Conservation (phyloP, 2,797 vertebrate genomes). For the Mormyrops attenuatus region DNA sequence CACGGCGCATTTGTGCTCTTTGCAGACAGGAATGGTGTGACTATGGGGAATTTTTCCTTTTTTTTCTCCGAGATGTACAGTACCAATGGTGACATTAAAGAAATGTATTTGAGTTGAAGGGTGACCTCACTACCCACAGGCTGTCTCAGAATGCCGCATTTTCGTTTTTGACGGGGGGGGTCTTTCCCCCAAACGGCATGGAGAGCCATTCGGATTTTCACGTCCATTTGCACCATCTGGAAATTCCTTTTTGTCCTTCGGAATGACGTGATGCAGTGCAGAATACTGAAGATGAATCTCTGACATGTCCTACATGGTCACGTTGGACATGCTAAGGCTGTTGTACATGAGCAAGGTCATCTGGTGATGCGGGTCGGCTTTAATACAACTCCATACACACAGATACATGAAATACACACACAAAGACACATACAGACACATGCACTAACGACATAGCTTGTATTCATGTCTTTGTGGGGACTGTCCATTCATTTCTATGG, state of each 20-base stretch:
- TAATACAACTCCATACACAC: slow-evolving; percentile 12
- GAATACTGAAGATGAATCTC: neutral
- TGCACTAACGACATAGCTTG: slow-evolving; percentile 12
- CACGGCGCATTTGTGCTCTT: neutral
- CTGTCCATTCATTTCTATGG: neutral
- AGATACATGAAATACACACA: neutral
- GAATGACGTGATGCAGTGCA: neutral
- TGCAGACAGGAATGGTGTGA: neutral
- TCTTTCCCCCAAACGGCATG: neutral
- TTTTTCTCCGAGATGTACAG: neutral
- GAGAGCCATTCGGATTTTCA: neutral
- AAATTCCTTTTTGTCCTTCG: neutral
- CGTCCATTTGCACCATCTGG: neutral
- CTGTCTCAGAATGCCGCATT: neutral
- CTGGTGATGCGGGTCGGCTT: neutral
- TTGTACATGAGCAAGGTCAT: neutral
- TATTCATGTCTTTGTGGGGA: neutral
- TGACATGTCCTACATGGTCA: neutral
- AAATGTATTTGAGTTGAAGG: neutral
- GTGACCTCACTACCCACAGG: neutral
- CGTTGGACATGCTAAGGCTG: neutral
- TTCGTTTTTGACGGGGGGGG: neutral
- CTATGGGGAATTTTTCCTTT: neutral
- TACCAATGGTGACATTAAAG: neutral
- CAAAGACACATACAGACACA: neutral